Evolutionary conservation across 2,797 vertebrate species (phyloP), one percentile per base, ranked within the genome.

Genomic region (Falco rusticolus): DNA sequence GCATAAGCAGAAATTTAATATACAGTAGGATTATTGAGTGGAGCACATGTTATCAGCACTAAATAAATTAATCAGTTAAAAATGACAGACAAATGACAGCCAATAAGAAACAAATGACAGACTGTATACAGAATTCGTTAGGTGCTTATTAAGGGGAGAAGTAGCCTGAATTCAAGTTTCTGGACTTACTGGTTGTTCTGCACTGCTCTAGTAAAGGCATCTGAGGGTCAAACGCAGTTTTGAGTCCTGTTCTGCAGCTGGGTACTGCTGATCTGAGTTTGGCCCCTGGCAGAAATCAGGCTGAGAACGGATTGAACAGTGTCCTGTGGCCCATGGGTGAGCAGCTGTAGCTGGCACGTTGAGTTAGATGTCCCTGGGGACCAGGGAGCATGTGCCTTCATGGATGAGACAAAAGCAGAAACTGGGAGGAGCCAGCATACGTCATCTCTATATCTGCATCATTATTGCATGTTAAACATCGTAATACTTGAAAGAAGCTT

Each of bases 31-130:
- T 53, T 89, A 72, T 4, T 64, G 39, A 79, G 59, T 13, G 51
- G 6, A 87, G 60, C 51, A 87, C 0, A 0, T 57, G n/a, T 89
- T 69, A 89, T 4, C 51, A 77, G 33, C 45, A 84, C 59, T 69
- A 88, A 77, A 61, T 50, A 64, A 91, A 76, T 79, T 29, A 31
- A 84, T 50, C 77, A 37, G 24, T 69, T 93, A 78, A 56, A 87
- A 94, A 79, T n/a, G 50, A 91, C 79, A 87, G 66, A 87, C 17
- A 93, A 93, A 45, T 29, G 80, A 81, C 51, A 90, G 64, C 18
- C 59, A 82, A 24, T 43, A 86, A 75, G 29, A 76, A 95, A 86
- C 25, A 90, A 47, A 92, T 18, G n/a, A 75, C 79, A 97, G 54
- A 79, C 43, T 31, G 22, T 47, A 82, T 59, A 79, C 51, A 92